Conservation (phyloP, 2,888 invertebrate species). For the Lasioglossum calceatum region DNA sequence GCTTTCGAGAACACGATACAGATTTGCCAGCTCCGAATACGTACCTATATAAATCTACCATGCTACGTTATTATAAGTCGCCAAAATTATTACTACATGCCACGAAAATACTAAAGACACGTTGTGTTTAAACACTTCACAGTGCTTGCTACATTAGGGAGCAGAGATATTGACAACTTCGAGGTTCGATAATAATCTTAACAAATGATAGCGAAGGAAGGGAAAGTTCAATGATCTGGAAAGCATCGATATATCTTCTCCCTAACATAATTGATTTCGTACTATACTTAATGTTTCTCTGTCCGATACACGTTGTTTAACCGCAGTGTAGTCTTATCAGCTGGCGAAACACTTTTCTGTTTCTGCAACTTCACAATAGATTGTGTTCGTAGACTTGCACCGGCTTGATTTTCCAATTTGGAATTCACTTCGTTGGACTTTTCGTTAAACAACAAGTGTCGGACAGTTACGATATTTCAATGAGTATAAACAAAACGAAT, state of each 20-base stretch:
- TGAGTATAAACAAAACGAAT: slow-evolving; percentile 56
- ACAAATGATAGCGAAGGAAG: not conserved
- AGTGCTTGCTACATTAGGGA: slow-evolving; percentile 9
- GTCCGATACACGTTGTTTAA: not conserved
- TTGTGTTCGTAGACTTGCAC: not conserved
- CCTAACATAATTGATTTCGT: not conserved
- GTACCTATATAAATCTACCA: slow-evolving; percentile 12
- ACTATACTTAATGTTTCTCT: slow-evolving; percentile 6
- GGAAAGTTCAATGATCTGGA: not conserved
- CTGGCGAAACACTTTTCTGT: not conserved
- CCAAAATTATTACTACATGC: slow-evolving; percentile 27
- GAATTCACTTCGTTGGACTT: slow-evolving; percentile 16
- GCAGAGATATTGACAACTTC: not conserved
- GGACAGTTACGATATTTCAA: slow-evolving; percentile 43
- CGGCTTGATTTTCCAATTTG: slow-evolving; percentile 17
- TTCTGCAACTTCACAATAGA: not conserved
- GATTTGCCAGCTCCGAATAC: slow-evolving; percentile 24
- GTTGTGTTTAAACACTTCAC: slow-evolving; percentile 4
- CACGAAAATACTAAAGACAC: slow-evolving; percentile 39
- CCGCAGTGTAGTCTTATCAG: too few species aligned
- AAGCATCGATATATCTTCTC: not conserved
- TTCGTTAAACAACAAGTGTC: slow-evolving; percentile 33
- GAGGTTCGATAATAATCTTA: not conserved
- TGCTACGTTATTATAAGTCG: slow-evolving; percentile 32
- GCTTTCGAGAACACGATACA: slow-evolving; percentile 6